Evolutionary conservation across 2,113 vertebrate genomes (phyloP).

Genomic region (Pardalotus punctatus): DNA sequence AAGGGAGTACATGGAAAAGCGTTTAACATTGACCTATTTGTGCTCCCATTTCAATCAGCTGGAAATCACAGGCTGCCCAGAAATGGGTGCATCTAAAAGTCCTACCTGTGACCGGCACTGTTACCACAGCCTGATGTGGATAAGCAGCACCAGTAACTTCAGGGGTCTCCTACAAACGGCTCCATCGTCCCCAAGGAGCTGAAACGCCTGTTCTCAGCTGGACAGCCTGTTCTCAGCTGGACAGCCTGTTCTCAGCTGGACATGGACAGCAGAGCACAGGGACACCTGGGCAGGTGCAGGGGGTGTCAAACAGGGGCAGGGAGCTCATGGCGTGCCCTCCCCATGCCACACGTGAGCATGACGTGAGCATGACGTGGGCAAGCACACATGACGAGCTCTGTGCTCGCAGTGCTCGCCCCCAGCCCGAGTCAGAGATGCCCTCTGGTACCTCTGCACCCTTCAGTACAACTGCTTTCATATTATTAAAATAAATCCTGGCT

Average conservation of each 20-base stretch:
- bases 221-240: not conserved
- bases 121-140: too few relatives aligned
- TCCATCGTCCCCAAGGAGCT: not conserved
- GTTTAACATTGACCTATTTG: not conserved
- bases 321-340: not conserved
- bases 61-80: not conserved
- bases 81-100: not conserved
- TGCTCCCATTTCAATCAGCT: not conserved
- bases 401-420: not conserved
- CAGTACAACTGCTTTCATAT: too few relatives aligned
- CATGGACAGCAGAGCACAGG: not conserved
- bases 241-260: not conserved
- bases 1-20: not conserved
- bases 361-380: too few relatives aligned
- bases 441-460: not conserved
- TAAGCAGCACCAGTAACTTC: not conserved
- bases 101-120: not conserved
- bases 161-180: not conserved
- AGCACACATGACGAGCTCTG: too few relatives aligned
- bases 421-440: rapidly evolving
- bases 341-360: too few relatives aligned
- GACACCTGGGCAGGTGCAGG: not conserved
- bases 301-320: not conserved
- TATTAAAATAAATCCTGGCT: not conserved
- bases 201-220: not conserved